Conservation (phyloP, 2,113 vertebrate genomes). For the Pomatorhinus ruficollis region DNA sequence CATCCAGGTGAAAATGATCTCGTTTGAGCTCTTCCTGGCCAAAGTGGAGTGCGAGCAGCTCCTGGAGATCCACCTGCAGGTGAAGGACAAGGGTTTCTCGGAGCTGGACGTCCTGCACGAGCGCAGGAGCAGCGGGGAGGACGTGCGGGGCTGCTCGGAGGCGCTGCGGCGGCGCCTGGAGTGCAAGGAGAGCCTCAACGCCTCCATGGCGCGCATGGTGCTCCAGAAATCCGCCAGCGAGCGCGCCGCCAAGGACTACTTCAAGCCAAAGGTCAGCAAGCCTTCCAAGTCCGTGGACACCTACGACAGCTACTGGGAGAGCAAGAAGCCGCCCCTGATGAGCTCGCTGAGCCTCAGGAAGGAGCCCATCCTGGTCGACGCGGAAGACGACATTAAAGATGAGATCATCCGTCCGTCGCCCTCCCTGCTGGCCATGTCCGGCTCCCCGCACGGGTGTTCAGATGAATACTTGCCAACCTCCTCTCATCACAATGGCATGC, state of each 20-base stretch:
- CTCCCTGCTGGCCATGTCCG: slow-evolving; percentile 85
- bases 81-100: slow-evolving; percentile 86
- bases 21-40: slow-evolving; percentile 94
- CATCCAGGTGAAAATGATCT: slow-evolving; percentile 80
- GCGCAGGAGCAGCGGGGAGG: slow-evolving; percentile 84
- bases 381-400: slow-evolving; percentile 88
- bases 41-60: slow-evolving; percentile 93
- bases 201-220: slow-evolving; percentile 85
- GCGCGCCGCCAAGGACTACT: slow-evolving; percentile 84
- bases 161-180: slow-evolving; percentile 85
- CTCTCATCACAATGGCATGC: slow-evolving; percentile 75
- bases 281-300: slow-evolving; percentile 92
- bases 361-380: slow-evolving; percentile 84
- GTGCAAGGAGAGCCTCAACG: slow-evolving; percentile 80
- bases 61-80: slow-evolving; percentile 88
- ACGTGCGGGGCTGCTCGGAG: slow-evolving; percentile 86
- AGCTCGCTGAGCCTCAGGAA: slow-evolving; percentile 89
- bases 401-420: slow-evolving; percentile 89
- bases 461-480: slow-evolving; percentile 86
- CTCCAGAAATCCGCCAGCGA: slow-evolving; percentile 85
- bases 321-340: slow-evolving; percentile 87
- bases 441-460: slow-evolving; percentile 82
- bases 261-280: slow-evolving; percentile 87
- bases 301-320: slow-evolving; percentile 91
- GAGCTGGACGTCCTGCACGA: slow-evolving; percentile 88